phyloP scores from a whole-genome alignment of 1,140 invertebrate genomes.

The Cotesia typhae region DNA sequence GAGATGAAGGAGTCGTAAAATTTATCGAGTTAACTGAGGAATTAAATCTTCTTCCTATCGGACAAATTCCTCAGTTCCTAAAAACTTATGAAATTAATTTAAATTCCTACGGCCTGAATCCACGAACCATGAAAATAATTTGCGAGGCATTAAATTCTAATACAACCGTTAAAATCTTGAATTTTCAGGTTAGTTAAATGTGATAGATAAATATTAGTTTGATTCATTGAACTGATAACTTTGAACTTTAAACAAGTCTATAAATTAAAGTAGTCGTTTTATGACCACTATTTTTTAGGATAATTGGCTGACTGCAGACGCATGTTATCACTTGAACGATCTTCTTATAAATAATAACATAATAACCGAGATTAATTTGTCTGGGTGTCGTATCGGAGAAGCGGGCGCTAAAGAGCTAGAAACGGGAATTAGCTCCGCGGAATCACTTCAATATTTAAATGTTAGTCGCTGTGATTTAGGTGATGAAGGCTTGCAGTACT shows the following conservation, averaged over 20 bases:
- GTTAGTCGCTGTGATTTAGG: conserved; percentile 60
- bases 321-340: conserved; percentile 61
- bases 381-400: conserved; percentile 60
- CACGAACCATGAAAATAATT: conserved; percentile 57
- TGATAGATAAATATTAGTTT: conserved; percentile 10
- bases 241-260: background rate
- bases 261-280: background rate
- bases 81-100: conserved; percentile 50
- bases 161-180: conserved; percentile 52
- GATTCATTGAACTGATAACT: conserved; percentile 15
- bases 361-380: conserved; percentile 57
- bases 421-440: conserved; percentile 48
- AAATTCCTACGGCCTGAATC: conserved; percentile 60
- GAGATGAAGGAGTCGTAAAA: conserved; percentile 48
- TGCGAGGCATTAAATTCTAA: conserved; percentile 58
- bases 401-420: conserved; percentile 53
- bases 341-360: conserved; percentile 55
- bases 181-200: conserved; percentile 55
- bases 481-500: conserved; percentile 57
- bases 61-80: conserved; percentile 47
- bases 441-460: conserved; percentile 55
- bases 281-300: conserved; percentile 43
- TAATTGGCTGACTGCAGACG: conserved; percentile 59
- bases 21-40: conserved; percentile 46
- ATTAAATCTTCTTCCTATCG: conserved; percentile 47